Evolutionary conservation across 2,113 vertebrate genomes (phyloP).

Genomic region (Catharus bicknelli): DNA sequence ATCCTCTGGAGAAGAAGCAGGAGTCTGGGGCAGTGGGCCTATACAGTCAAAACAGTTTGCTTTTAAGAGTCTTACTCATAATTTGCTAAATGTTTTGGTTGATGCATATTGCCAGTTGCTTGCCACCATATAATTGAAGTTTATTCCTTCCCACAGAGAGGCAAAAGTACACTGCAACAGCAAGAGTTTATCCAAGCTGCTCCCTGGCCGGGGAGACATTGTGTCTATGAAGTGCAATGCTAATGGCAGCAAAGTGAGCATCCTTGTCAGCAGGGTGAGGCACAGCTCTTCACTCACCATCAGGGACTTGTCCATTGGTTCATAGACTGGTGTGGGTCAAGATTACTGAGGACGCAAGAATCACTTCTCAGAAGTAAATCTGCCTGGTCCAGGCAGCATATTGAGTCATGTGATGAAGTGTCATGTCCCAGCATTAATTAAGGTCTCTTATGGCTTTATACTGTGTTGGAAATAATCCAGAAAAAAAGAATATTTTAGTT

Average conservation of each 20-base stretch:
- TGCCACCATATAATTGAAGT: not conserved
- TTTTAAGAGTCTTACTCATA: not conserved
- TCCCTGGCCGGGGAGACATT: constrained; percentile 78
- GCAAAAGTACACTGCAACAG: constrained; percentile 88
- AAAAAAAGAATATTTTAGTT: not conserved
- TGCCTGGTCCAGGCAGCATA: accelerated
- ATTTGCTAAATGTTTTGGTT: not conserved
- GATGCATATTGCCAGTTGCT: not conserved
- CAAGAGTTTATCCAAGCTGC: constrained; percentile 82
- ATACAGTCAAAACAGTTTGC: not conserved
- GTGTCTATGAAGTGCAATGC: constrained; percentile 87
- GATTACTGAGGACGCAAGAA: not conserved
- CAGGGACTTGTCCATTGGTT: not conserved
- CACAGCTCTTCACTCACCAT: accelerated
- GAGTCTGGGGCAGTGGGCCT: not conserved
- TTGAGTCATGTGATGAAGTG: not conserved
- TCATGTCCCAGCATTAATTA: not conserved
- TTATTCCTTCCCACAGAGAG: constrained; percentile 78
- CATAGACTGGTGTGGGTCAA: not conserved
- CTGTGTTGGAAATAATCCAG: not conserved
- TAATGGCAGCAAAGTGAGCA: constrained; percentile 88
- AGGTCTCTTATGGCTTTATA: not conserved
- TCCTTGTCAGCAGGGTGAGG: constrained; percentile 86
- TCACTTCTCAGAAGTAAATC: not conserved
- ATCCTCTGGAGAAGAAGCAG: not conserved